A percentile compares a stretch with the other conserved stretches of the same genome.
phyloP scores from a whole-genome alignment of 2,888 invertebrate species.

The Melanostoma mellinum region DNA sequence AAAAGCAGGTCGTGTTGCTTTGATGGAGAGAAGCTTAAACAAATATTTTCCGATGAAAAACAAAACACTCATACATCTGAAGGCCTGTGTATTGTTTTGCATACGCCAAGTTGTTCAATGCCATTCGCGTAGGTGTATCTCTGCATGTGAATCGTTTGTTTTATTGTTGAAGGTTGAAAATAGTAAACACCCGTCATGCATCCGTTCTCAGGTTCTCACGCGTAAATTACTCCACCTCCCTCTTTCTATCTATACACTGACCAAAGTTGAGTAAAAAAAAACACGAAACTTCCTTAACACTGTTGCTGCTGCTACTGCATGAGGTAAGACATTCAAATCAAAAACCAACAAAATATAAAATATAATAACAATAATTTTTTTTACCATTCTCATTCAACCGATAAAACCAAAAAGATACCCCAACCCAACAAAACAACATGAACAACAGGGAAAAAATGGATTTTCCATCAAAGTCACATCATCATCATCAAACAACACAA shows the following conservation, averaged over 20 bases:
- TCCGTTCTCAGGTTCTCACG: constrained; percentile 72
- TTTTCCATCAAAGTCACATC: constrained; percentile 73
- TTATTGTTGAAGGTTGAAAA: constrained; percentile 24
- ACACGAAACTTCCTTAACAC: constrained; percentile 25
- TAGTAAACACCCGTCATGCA: constrained; percentile 65
- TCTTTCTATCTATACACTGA: constrained; percentile 13
- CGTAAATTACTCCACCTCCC: constrained; percentile 56
- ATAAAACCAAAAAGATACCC: constrained; percentile 46
- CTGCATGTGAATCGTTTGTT: constrained; percentile 47
- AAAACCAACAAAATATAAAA: constrained; percentile 55
- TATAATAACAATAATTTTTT: constrained; percentile 72
- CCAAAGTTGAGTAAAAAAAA: not conserved
- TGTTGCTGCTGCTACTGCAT: constrained; percentile 16
- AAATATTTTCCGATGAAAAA: not conserved
- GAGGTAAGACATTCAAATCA: constrained; percentile 11
- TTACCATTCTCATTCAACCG: constrained; percentile 70
- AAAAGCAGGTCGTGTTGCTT: not conserved
- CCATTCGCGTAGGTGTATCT: constrained; percentile 55
- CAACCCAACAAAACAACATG: constrained; percentile 4
- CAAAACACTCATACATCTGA: not conserved
- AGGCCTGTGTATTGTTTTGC: constrained; percentile 13
- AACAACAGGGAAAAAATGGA: constrained; percentile 53
- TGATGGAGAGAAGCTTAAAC: not conserved
- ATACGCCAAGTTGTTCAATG: constrained; percentile 42
- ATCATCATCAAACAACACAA: constrained; percentile 52